Conservation (phyloP, 2,797 vertebrate species). For the Anas acuta region DNA sequence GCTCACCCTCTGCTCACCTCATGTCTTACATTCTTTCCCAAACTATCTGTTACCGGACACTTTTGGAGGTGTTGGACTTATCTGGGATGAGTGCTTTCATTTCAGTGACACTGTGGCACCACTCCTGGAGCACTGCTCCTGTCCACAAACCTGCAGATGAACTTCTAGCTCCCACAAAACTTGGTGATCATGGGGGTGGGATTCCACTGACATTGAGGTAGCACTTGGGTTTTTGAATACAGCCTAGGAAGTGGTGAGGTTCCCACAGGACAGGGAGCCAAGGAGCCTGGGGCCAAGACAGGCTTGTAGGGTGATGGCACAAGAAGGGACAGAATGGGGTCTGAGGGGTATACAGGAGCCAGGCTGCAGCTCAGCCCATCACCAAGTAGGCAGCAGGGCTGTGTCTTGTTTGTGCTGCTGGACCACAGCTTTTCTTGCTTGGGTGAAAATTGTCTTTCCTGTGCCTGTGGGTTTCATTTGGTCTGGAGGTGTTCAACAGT, state of each 20-base stretch:
- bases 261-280: neutral
- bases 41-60: conserved; percentile 1
- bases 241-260: neutral
- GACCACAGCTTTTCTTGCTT: neutral
- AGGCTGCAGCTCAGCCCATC: neutral
- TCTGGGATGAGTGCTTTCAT: neutral
- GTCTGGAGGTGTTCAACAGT: neutral
- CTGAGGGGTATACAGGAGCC: neutral
- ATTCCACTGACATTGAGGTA: neutral
- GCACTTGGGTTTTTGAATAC: neutral
- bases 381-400: neutral
- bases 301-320: neutral
- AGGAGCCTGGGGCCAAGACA: neutral
- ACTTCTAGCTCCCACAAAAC: neutral
- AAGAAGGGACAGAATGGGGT: no score
- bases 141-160: neutral
- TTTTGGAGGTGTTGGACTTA: conserved; percentile 14
- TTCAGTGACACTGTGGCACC: neutral
- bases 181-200: neutral
- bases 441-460: neutral
- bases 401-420: neutral
- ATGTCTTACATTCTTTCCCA: conserved; percentile 34
- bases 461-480: rapidly evolving
- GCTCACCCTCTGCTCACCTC: conserved; percentile 12
- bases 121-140: neutral